Evolutionary conservation across 2,113 vertebrate species (phyloP).

Genomic region (Crotophaga sulcirostris): DNA sequence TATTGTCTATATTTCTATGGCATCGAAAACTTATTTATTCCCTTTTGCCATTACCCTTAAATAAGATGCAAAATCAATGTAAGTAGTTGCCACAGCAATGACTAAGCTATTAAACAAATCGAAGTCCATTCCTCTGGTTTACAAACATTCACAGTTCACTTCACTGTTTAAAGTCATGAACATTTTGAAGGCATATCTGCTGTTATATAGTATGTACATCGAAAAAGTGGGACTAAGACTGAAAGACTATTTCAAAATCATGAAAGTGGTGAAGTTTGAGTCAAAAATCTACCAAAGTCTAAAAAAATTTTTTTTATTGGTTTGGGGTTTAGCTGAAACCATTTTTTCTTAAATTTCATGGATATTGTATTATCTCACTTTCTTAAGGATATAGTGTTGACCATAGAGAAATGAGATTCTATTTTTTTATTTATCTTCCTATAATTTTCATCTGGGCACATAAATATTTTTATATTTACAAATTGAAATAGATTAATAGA

Average conservation of each 20-base stretch:
- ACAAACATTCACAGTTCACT: not conserved
- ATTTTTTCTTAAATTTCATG: not conserved
- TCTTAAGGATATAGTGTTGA: not conserved
- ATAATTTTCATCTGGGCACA: not conserved
- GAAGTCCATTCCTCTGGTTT: not conserved
- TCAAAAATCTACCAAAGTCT: not conserved
- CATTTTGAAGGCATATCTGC: not conserved
- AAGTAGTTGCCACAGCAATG: not conserved
- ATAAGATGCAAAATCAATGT: not conserved
- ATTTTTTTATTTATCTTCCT: not conserved
- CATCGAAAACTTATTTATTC: not conserved
- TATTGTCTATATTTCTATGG: not conserved
- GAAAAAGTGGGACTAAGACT: not conserved
- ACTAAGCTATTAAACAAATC: not conserved
- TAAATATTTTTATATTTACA: not conserved
- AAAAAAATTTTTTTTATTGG: not conserved
- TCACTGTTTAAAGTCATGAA: not conserved
- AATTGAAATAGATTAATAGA: not conserved
- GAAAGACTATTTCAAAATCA: not conserved
- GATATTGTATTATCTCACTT: not conserved
- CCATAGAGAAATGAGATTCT: not conserved
- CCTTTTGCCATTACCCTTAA: not conserved
- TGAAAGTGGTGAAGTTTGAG: not conserved
- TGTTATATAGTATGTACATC: not conserved
- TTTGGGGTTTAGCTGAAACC: not conserved